A percentile compares a stretch with the other conserved stretches of the same genome.
Conservation (phyloP, 2,888 invertebrate genomes). For the Trichopoda pennipes region DNA sequence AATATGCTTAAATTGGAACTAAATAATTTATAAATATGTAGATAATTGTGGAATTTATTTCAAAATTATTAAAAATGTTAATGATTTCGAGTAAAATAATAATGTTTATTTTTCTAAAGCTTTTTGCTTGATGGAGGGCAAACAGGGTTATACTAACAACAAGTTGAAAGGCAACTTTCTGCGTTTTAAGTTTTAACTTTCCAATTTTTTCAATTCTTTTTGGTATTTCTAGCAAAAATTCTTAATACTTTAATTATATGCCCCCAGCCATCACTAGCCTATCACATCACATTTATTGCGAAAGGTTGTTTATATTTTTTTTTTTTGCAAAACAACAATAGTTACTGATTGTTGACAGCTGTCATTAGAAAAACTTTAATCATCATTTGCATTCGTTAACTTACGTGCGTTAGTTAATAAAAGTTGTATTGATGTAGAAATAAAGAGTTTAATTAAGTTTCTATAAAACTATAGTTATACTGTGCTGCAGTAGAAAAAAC, state of each 20-base stretch:
- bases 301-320: background rate
- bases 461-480: conserved; percentile 11
- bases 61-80: conserved; percentile 23
- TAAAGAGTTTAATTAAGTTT: conserved; percentile 14
- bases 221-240: too few species aligned
- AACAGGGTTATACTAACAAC: background rate
- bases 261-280: background rate
- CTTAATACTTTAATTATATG: background rate
- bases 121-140: background rate
- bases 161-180: background rate
- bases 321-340: background rate
- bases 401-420: background rate
- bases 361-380: conserved; percentile 49
- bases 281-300: too few species aligned
- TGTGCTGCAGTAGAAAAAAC: background rate
- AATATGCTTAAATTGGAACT: conserved; percentile 15
- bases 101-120: background rate
- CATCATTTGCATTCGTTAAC: background rate
- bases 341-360: conserved; percentile 44
- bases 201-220: conserved; percentile 27
- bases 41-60: conserved; percentile 9
- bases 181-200: background rate
- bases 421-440: background rate
- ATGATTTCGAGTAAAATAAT: conserved; percentile 47
- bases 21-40: conserved; percentile 19